Conservation (phyloP, 2,888 invertebrate species). For the Tetheella fluctuosa region DNA sequence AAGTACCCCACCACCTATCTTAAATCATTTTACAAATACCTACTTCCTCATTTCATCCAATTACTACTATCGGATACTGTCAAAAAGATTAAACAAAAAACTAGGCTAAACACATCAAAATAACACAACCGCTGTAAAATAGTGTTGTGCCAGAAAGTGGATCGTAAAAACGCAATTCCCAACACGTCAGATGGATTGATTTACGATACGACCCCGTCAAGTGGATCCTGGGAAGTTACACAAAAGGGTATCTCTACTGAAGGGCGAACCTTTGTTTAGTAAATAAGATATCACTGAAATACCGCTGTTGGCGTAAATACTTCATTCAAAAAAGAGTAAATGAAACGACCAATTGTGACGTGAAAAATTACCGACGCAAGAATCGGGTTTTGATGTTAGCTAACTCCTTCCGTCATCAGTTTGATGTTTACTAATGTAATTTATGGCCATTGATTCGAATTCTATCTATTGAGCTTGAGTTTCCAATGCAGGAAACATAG, state of each 20-base stretch:
- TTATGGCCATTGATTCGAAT: too few relatives aligned
- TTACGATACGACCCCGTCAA: constrained; percentile 61
- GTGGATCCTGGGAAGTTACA: constrained; percentile 49
- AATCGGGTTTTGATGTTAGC: neutral
- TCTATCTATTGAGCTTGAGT: too few relatives aligned
- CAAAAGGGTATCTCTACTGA: constrained; percentile 39
- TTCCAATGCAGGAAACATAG: too few relatives aligned
- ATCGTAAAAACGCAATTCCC: constrained; percentile 63
- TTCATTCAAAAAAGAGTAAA: neutral
- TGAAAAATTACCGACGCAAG: constrained; percentile 33
- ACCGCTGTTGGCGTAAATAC: constrained; percentile 3
- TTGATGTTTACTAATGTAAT: too few relatives aligned
- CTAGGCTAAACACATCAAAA: neutral
- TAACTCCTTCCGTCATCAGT: too few relatives aligned
- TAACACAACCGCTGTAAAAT: constrained; percentile 12
- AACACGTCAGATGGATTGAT: constrained; percentile 67
- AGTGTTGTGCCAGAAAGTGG: constrained; percentile 25
- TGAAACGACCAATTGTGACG: constrained; percentile 23
- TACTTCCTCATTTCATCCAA: too few relatives aligned
- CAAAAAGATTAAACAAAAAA: neutral
- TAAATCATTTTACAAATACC: too few relatives aligned
- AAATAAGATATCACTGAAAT: constrained; percentile 35
- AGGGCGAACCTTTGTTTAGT: constrained; percentile 39
- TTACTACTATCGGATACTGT: too few relatives aligned
- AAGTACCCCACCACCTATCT: too few relatives aligned